These are phyloP conservation scores for Apogon talboti DNA, from an alignment of 2,797 vertebrate genomes.

Conservation along the genomic window DNA sequence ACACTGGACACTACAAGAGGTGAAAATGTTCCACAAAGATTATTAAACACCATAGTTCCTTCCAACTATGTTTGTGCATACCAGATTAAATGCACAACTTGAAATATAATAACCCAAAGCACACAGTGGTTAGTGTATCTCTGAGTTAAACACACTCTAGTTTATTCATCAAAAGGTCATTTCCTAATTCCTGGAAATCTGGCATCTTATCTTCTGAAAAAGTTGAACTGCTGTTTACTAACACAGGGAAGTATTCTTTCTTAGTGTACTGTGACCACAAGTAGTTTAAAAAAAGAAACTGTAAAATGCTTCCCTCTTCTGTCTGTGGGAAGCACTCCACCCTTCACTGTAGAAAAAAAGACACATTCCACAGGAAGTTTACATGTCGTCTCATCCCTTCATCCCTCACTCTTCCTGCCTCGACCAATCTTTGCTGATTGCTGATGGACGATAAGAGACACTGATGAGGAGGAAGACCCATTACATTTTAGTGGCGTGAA, in stretches of 20 bases:
- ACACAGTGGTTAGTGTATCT: too few species aligned
- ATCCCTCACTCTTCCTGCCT: constrained; percentile 77
- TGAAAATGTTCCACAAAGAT: too few species aligned
- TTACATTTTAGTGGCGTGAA: constrained; percentile 29
- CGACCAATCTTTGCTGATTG: constrained; percentile 75
- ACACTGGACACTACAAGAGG: too few species aligned
- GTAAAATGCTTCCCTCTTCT: constrained; percentile 53
- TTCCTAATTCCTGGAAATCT: constrained; percentile 48
- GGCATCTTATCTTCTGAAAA: constrained; percentile 36
- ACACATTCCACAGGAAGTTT: constrained; percentile 84
- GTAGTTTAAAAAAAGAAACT: constrained; percentile 27
- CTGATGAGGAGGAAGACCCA: constrained; percentile 56
- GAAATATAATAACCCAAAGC: too few species aligned
- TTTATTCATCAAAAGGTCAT: neutral
- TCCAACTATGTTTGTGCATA: too few species aligned
- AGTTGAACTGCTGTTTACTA: constrained; percentile 53
- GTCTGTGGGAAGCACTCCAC: constrained; percentile 60
- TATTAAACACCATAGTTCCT: too few species aligned
- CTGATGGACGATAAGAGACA: constrained; percentile 68
- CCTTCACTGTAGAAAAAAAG: constrained; percentile 60
- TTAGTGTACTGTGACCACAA: constrained; percentile 52
- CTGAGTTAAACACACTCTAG: too few species aligned
- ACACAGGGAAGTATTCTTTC: constrained; percentile 37
- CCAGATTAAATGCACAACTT: too few species aligned
- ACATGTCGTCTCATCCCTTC: constrained; percentile 72